Percentiles rank a stretch among this genome's conserved stretches.
phyloP scores from a whole-genome alignment of 2,797 vertebrate species.

The Botia almorhae region DNA sequence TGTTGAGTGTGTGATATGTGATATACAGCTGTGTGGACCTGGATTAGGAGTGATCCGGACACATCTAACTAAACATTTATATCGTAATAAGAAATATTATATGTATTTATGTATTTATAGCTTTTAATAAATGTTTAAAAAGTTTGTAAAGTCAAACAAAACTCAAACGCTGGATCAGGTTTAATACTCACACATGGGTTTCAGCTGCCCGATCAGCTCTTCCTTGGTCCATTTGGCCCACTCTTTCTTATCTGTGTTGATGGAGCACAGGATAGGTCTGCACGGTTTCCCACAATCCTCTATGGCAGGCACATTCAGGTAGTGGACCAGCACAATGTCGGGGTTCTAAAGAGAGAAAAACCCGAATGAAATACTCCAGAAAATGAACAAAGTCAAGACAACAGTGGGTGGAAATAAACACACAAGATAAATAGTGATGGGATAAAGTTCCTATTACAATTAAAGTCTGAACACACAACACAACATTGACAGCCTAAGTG shows the following conservation, averaged over 20 bases:
- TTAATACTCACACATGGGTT: conserved; percentile 95
- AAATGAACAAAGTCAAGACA: conserved; percentile 44
- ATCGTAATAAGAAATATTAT: too few species aligned
- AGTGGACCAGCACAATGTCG: conserved; percentile 98
- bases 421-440: conserved; percentile 34
- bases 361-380: conserved; percentile 44
- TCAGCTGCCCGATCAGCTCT: conserved; percentile 97
- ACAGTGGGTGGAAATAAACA: conserved; percentile 54
- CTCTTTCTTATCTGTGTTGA: conserved; percentile 99
- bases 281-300: conserved; percentile 99
- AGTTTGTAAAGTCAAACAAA: neutral
- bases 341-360: conserved; percentile 84
- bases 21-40: neutral
- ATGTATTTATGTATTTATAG: too few species aligned
- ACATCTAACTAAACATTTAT: too few species aligned
- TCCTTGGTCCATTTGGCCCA: conserved; percentile 99
- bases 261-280: conserved; percentile 96
- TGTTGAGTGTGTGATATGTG: too few species aligned
- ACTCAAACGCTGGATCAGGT: neutral
- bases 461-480: conserved; percentile 21
- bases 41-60: neutral
- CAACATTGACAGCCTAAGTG: conserved; percentile 67
- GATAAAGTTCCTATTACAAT: conserved; percentile 37
- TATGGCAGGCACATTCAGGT: conserved; percentile 98
- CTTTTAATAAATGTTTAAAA: too few species aligned